Evolutionary conservation across 1,140 invertebrate species (phyloP).

Genomic region (Trichonephila inaurata): DNA sequence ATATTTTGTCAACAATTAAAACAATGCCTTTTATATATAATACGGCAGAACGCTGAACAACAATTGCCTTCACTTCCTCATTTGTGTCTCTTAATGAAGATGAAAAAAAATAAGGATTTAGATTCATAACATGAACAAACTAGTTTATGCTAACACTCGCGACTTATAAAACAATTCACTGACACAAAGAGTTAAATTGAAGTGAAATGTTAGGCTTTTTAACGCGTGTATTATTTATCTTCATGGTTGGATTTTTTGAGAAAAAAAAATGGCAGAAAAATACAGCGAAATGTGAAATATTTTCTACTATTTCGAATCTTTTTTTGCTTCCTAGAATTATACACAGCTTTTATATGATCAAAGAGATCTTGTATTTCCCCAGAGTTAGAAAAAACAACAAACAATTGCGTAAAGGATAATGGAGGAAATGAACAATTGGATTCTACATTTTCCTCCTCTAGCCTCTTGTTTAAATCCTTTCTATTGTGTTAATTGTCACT

Average conservation of each 20-base stretch:
- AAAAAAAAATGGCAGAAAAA: background rate
- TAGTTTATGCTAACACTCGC: background rate
- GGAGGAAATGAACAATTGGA: constrained; percentile 2
- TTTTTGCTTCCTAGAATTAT: constrained; percentile 14
- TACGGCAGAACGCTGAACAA: background rate
- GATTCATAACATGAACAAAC: background rate
- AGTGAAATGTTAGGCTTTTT: background rate
- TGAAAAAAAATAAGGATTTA: background rate
- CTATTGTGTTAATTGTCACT: constrained; percentile 29
- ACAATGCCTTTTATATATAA: background rate
- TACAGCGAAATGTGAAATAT: background rate
- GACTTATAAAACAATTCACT: background rate
- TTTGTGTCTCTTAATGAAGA: background rate
- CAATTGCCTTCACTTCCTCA: background rate
- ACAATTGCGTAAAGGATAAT: constrained; percentile 14
- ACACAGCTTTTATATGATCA: background rate
- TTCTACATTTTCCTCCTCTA: background rate
- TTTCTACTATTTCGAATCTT: background rate
- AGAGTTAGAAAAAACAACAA: background rate
- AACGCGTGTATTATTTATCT: background rate
- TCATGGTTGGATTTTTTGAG: background rate
- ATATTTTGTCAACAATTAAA: background rate
- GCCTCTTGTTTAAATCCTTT: constrained; percentile 17
- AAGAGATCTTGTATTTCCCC: background rate
- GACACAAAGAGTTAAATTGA: background rate